These are phyloP conservation scores for Glareola pratincola DNA, from an alignment of 2,113 vertebrate species.

Conservation along the genomic window DNA sequence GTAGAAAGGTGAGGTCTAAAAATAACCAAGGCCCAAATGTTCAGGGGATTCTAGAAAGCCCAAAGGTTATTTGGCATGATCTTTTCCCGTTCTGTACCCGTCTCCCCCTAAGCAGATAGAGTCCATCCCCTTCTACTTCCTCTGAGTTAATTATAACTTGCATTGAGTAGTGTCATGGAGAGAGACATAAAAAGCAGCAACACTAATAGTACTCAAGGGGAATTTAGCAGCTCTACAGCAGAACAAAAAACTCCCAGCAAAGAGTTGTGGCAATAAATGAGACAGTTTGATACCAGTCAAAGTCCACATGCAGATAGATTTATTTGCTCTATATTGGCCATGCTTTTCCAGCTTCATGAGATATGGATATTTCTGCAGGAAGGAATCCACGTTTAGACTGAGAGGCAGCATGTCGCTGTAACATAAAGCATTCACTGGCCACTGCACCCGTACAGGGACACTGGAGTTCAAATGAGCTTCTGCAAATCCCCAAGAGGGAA, in stretches of 20 bases:
- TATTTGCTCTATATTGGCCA: constrained; percentile 40
- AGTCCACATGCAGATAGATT: constrained; percentile 62
- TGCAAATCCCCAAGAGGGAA: not conserved
- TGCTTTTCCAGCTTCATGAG: constrained; percentile 36
- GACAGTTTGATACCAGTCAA: constrained; percentile 66
- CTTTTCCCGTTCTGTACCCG: not conserved
- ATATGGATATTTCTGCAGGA: not conserved
- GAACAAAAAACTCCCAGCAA: constrained; percentile 68
- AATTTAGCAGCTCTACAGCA: constrained; percentile 68
- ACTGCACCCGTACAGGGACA: not conserved
- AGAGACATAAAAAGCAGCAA: constrained; percentile 71
- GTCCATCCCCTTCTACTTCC: constrained; percentile 52
- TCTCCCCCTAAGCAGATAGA: constrained; percentile 15
- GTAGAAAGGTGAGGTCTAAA: constrained; percentile 6
- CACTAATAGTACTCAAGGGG: constrained; percentile 67
- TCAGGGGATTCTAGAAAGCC: not conserved
- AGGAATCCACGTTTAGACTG: not conserved
- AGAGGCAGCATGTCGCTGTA: not conserved
- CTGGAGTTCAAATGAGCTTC: not conserved
- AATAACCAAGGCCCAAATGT: not conserved
- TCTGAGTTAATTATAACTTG: constrained; percentile 72
- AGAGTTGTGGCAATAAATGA: constrained; percentile 69
- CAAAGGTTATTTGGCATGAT: not conserved
- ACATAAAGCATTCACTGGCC: not conserved
- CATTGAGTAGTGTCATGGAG: constrained; percentile 68